Evolutionary conservation across 2,888 invertebrate species (phyloP).

Genomic region (Hoplodrina blanda): DNA sequence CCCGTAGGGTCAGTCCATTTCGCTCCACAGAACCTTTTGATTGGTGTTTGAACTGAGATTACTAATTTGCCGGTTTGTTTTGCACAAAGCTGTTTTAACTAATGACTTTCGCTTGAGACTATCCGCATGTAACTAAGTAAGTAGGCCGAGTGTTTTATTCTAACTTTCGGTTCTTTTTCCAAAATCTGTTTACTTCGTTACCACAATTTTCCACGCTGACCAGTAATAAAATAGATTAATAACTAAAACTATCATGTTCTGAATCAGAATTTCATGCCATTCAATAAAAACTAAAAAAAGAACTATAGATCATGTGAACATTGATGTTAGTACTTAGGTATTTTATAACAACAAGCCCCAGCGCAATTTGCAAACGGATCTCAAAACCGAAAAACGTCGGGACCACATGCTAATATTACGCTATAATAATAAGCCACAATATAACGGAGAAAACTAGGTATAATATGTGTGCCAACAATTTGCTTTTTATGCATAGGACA

Average conservation of each 20-base stretch:
- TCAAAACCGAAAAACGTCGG: conserved; percentile 7
- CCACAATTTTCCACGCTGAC: not conserved
- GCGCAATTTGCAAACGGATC: conserved; percentile 28
- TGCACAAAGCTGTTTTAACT: conserved; percentile 39
- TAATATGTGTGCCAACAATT: conserved; percentile 43
- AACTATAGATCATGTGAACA: not conserved
- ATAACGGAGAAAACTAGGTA: conserved; percentile 48
- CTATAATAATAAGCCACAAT: conserved; percentile 28
- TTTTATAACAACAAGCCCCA: not conserved
- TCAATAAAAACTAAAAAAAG: too few relatives aligned
- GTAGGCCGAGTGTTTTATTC: conserved; percentile 27
- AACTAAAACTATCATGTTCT: too few relatives aligned
- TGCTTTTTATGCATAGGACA: conserved; percentile 56
- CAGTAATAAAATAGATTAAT: not conserved
- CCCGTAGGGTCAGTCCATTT: not conserved
- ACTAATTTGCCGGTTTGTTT: conserved; percentile 18
- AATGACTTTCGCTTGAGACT: conserved; percentile 50
- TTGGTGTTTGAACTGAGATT: conserved; percentile 15
- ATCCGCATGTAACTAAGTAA: conserved; percentile 35
- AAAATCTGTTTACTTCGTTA: not conserved
- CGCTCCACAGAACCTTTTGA: conserved; percentile 16
- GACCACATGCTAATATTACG: not conserved
- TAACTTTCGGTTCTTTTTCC: conserved; percentile 36
- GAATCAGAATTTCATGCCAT: too few relatives aligned
- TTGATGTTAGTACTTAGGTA: not conserved